Base-by-base conservation (phyloP, 2,888 invertebrate species). In the Harpagoxenus sublaevis region DNA sequence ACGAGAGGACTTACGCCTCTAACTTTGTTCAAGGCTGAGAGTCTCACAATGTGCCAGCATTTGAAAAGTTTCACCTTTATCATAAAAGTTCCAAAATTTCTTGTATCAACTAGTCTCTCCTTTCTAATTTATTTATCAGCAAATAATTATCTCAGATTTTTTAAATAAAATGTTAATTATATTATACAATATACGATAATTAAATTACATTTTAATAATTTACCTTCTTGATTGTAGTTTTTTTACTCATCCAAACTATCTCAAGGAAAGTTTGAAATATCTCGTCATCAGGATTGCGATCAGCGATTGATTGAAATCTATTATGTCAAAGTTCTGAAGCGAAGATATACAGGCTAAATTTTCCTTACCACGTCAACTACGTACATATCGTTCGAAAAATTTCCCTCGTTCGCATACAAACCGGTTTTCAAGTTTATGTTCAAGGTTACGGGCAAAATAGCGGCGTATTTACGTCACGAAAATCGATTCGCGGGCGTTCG, bases 401-500 rank as follows among this genome's bases (percentile, higher is more conserved):
- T 68, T 57, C 18, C n/a, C 15, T 42, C 3, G n/a, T n/a, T 12
- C 31, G 66, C n/a, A 12, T 39, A 53, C 42, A 55, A 23, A n/a
- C 12, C 42, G 8, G 15, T 73, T 74, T 81, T 51, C 74, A 81
- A 81, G 79, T 81, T 81, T 81, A 65, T 39, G 77, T 77, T 65
- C 77, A 81, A 73, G 79, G 79, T 73, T 35, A 45, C 45, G 15
- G 10, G n/a, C 10, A 42, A 55, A 71, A 71, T 71, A 71, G 55
- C 71, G 57, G n/a, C 35, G 60, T 73, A 74, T 42, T 73, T 81
- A 74, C 79, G 79, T 81, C 79, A 81, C 15, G 6, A 48, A n/a
- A 74, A 79, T 79, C 74, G 79, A 81, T 81, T 81, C 74, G 35
- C 31, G 31, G 23, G n/a, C 73, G 75, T 79, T 55, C 73, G 15